Base-by-base conservation (phyloP, 2,888 invertebrate species). In the Augiades crinisus region DNA sequence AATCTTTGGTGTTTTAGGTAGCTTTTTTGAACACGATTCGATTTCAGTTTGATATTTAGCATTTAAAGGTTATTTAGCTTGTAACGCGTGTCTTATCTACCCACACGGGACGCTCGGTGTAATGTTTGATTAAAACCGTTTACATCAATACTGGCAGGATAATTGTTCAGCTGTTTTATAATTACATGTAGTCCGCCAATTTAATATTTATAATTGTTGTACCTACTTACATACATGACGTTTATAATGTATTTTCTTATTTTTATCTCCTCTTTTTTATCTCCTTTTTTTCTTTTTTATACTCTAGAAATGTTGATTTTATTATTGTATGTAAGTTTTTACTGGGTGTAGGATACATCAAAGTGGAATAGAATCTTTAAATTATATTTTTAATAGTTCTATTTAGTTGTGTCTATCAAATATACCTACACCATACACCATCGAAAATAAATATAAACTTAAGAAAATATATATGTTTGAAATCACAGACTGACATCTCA, bases 1-100 rank as follows among this genome's bases (percentile, higher is more conserved):
- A 83, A 83, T 84, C 82, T 85, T 76, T 76, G 65, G 73, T 77
- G 80, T 82, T 83, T 76, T 77, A 62, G 63, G 68, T 74, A 44
- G 72, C 77, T 80, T 77, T 78, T 81, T 79, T 79, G 74, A 82
- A 80, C 74, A 71, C 63, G 69, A 72, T 64, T 71, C 65, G 72
- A 68, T 76, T 62, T 59, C 36, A 47, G 47, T 56, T 43, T 55
- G 51, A 30, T 47, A 37, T 47, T 34, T 34, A 24, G 13, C 37
- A 12, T 19, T 43, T 7, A 27, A 22, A 34, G 17, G 13, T 30
- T 43, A 38, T 47, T 37, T 53, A 43, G 37, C n/a, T 36, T 21
- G 33, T 34, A 27, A 38, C 30, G 31, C 12, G 19, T 27, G 31
- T 51, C 27, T 38, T 45, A 30, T 44, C 40, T 21, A 21, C 5